Percentiles rank a stretch among this genome's conserved stretches.
Evolutionary conservation across 2,113 vertebrate species (phyloP).

Genomic region (Hippocampus abdominalis): DNA sequence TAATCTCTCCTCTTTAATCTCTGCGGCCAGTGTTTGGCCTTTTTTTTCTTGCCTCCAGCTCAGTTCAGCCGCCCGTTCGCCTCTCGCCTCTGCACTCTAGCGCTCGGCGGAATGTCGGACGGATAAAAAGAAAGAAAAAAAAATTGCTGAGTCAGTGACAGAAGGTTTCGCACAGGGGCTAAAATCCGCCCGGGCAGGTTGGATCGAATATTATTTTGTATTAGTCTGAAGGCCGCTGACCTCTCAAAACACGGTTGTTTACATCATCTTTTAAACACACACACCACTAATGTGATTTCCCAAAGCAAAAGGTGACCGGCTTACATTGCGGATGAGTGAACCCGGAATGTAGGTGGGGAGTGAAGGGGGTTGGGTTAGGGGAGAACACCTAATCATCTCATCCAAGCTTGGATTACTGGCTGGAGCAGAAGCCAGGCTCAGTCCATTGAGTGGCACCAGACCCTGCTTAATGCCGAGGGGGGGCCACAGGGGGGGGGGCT

Average conservation of each 20-base stretch:
- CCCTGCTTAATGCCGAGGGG: slow-evolving; percentile 61
- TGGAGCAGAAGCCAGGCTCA: slow-evolving; percentile 52
- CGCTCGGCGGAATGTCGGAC: slow-evolving; percentile 67
- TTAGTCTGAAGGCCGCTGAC: slow-evolving; percentile 2
- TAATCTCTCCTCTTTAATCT: slow-evolving; percentile 71
- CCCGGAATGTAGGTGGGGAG: slow-evolving; percentile 57
- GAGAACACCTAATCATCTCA: slow-evolving; percentile 62
- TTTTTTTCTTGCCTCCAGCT: slow-evolving; percentile 44
- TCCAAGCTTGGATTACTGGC: slow-evolving; percentile 65
- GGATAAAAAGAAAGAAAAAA: slow-evolving; percentile 47
- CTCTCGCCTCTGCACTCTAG: slow-evolving; percentile 64
- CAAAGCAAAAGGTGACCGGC: slow-evolving; percentile 34
- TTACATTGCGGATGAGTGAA: slow-evolving; percentile 61
- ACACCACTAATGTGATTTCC: slow-evolving; percentile 22
- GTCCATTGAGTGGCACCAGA: slow-evolving; percentile 71
- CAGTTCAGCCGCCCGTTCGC: slow-evolving; percentile 63
- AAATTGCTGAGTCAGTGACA: slow-evolving; percentile 63
- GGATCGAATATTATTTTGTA: neutral
- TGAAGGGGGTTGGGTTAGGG: slow-evolving; percentile 1
- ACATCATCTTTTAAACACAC: slow-evolving; percentile 23
- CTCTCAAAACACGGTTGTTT: slow-evolving; percentile 26
- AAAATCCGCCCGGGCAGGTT: neutral
- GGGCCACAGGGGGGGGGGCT: slow-evolving; percentile 34
- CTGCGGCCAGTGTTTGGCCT: slow-evolving; percentile 53
- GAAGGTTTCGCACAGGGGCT: slow-evolving; percentile 15